Base-by-base conservation (phyloP, 2,888 invertebrate species). In the Drosophila macrothrix region DNA sequence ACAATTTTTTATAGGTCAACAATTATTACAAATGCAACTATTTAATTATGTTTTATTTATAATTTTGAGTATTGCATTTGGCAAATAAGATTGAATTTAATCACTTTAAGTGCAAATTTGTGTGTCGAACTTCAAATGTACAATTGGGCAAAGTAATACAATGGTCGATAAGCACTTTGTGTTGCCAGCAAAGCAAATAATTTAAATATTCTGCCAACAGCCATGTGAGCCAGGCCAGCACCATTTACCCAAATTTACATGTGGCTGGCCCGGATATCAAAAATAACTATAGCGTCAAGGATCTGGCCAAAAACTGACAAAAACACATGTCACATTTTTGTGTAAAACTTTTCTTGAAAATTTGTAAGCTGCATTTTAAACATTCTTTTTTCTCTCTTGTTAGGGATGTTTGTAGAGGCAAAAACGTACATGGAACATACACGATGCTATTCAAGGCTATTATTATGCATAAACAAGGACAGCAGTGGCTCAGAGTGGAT, bases 261-360 rank as follows among this genome's bases (percentile, higher is more conserved):
- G 77, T 39, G 74, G 71, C 54, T 59, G 55, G 58, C 52, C 16
- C 60, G 28, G 28, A 65, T 54, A 64, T 64, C 50, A 64, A 59
- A 70, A 46, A 65, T 50, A 76, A 66, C 59, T 61, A 66, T 50
- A 71, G 41, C 53, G 62, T 58, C 56, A 76, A 68, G 67, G 58
- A 68, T 61, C 39, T 59, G 54, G 80, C 31, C 46, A n/a, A 73
- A 82, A 83, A 78, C 74, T 78, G 90, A 90, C 86, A 90, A 53
- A 67, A 80, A 85, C 88, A 90, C 90, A 90, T 85, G 90, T 85
- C 90, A 76, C 76, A 88, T 80, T 77, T 84, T 68, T 88, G 74
- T 76, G 73, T 87, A 73, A 67, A 78, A 78, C 64, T 80, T 78
- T 75, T 77, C 84, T 85, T 78, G 67, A 72, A 80, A 83, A 64